phyloP scores from a whole-genome alignment of 2,113 vertebrate genomes.

The Menura novaehollandiae region DNA sequence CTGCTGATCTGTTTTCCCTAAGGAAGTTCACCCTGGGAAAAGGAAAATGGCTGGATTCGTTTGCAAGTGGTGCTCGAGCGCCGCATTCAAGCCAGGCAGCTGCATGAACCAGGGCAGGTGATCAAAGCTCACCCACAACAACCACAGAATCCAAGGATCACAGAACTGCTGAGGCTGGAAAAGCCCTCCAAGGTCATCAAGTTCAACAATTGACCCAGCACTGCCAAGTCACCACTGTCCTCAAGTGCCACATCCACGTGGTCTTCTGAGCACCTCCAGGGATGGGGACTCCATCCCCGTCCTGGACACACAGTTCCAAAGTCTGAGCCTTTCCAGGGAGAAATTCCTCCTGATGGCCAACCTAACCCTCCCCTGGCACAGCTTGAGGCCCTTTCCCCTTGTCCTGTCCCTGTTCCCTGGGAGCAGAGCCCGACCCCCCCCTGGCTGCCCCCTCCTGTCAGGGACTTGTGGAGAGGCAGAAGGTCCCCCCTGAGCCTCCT shows the following conservation, averaged over 20 bases:
- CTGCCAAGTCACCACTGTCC: background rate
- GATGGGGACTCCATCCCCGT: background rate
- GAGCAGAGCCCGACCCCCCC: background rate
- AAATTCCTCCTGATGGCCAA: background rate
- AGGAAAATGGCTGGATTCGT: fast-evolving
- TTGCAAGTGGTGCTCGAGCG: fast-evolving
- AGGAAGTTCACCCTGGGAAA: fast-evolving
- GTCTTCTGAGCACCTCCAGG: background rate
- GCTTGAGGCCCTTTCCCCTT: background rate
- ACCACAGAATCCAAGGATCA: fast-evolving
- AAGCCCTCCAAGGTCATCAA: background rate
- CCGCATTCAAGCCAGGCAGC: fast-evolving
- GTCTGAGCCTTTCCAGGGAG: background rate
- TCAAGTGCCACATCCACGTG: background rate
- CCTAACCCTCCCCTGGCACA: background rate
- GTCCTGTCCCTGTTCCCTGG: background rate
- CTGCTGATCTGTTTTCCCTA: background rate
- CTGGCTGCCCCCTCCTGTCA: background rate
- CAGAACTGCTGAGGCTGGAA: background rate
- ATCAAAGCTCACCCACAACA: background rate
- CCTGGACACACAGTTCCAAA: background rate
- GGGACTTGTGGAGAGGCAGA: background rate
- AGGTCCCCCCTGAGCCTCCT: background rate
- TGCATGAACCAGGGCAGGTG: fast-evolving
- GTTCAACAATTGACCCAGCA: background rate